Evolutionary conservation across 2,113 vertebrate genomes (phyloP).

Genomic region (Carollia perspicillata): DNA sequence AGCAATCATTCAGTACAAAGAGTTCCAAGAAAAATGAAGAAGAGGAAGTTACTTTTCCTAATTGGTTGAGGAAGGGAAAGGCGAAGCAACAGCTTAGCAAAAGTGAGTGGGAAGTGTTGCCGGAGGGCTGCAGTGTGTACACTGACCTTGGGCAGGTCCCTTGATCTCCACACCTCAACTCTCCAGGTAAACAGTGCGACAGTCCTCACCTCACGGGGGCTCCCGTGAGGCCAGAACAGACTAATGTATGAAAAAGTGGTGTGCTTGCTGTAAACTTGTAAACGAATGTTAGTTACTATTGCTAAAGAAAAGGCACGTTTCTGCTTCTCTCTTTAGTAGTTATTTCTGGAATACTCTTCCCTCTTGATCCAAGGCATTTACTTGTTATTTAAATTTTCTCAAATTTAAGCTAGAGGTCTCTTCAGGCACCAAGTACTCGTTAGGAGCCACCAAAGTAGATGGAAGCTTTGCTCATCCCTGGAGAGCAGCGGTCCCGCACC

Average conservation of each 20-base stretch:
- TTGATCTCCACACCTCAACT: not conserved
- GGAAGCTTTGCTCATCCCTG: not conserved
- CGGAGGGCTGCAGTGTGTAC: not conserved
- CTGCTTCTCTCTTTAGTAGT: not conserved
- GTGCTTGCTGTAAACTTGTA: not conserved
- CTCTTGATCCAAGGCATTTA: not conserved
- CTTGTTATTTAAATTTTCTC: slow-evolving; percentile 10
- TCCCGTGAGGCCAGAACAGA: not conserved
- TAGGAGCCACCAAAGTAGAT: not conserved
- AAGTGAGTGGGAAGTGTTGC: not conserved
- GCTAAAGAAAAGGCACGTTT: not conserved
- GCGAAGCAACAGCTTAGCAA: not conserved
- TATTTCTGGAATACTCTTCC: not conserved
- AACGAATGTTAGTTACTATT: not conserved
- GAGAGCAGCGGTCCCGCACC: no score
- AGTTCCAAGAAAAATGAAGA: slow-evolving; percentile 30
- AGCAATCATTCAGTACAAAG: slow-evolving; percentile 34
- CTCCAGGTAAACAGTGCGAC: not conserved
- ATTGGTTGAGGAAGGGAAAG: not conserved
- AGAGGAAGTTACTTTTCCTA: slow-evolving; percentile 4
- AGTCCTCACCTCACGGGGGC: not conserved
- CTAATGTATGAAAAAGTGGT: not conserved
- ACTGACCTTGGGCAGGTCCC: not conserved
- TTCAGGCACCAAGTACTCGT: not conserved
- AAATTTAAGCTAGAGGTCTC: not conserved